A percentile compares a stretch with the other conserved stretches of the same genome.
phyloP scores from a whole-genome alignment of 2,797 vertebrate species.

The Nannoperca obscura region DNA sequence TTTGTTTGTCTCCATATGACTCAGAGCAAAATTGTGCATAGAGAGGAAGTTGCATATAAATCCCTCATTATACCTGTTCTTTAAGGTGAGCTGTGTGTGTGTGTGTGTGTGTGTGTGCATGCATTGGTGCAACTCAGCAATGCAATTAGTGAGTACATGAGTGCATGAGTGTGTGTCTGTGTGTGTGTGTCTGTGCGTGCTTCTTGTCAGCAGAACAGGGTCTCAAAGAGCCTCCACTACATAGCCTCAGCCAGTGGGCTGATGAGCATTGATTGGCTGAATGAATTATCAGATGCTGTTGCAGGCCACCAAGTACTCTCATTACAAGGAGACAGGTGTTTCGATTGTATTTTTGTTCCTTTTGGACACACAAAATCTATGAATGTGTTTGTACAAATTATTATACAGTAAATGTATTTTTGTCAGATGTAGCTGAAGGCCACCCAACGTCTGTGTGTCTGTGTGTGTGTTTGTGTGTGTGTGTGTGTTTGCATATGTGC shows the following conservation, averaged over 20 bases:
- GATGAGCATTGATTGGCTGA: slow-evolving; percentile 77
- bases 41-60: slow-evolving; percentile 73
- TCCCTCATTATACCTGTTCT: slow-evolving; percentile 72
- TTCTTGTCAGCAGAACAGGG: slow-evolving; percentile 66
- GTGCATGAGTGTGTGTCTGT: slow-evolving; percentile 8
- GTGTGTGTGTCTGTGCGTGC: slow-evolving; percentile 3
- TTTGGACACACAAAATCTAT: neutral
- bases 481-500: slow-evolving; percentile 39
- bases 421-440: slow-evolving; percentile 30
- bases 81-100: slow-evolving; percentile 48
- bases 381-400: slow-evolving; percentile 10
- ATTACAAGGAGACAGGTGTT: slow-evolving; percentile 14
- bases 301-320: slow-evolving; percentile 64
- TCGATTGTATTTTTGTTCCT: neutral
- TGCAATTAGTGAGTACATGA: slow-evolving; percentile 13
- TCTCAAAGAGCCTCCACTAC: slow-evolving; percentile 51
- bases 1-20: slow-evolving; percentile 54
- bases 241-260: slow-evolving; percentile 43
- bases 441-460: slow-evolving; percentile 12
- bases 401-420: slow-evolving; percentile 23
- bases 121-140: slow-evolving; percentile 20
- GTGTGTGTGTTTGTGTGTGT: slow-evolving; percentile 26
- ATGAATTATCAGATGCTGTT: slow-evolving; percentile 82
- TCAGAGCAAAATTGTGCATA: slow-evolving; percentile 44
- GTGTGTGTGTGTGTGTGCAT: neutral